phyloP scores from a whole-genome alignment of 2,888 invertebrate species.

The Stenoptilia bipunctidactyla region DNA sequence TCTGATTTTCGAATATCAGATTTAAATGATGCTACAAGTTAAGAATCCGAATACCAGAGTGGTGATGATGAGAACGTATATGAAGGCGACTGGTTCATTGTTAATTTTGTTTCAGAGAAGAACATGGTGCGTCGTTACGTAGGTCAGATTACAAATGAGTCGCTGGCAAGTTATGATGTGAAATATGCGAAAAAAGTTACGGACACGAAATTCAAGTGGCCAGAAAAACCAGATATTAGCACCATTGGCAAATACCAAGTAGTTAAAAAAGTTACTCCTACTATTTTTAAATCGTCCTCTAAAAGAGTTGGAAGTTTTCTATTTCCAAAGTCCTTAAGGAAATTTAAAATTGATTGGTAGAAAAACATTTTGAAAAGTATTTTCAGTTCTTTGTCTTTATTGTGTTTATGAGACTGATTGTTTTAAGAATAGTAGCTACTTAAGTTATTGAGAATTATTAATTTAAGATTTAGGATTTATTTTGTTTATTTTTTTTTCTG shows the following conservation, averaged over 20 bases:
- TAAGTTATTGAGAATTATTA: too few relatives aligned
- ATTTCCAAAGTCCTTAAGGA: not conserved
- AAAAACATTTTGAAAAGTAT: not conserved
- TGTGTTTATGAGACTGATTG: not conserved
- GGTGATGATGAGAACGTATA: constrained; percentile 13
- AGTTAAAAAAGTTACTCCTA: constrained; percentile 17
- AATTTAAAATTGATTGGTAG: not conserved
- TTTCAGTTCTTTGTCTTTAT: not conserved
- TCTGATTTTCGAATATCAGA: constrained; percentile 9
- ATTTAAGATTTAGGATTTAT: not conserved
- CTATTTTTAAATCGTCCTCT: constrained; percentile 13
- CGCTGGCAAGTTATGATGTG: constrained; percentile 12
- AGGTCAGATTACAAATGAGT: constrained; percentile 14
- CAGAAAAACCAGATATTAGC: constrained; percentile 15
- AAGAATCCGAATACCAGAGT: constrained; percentile 8
- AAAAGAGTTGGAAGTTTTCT: not conserved
- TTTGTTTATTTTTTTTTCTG: not conserved
- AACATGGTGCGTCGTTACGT: constrained; percentile 18
- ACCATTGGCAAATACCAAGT: constrained; percentile 17
- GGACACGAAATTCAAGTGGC: constrained; percentile 19
- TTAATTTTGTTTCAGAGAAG: constrained; percentile 17
- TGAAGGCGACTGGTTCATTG: constrained; percentile 17
- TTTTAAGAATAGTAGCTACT: too few relatives aligned
- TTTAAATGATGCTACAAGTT: constrained; percentile 7
- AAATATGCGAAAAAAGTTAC: constrained; percentile 19